Evolutionary conservation across 2,797 vertebrate species (phyloP), one percentile per base, ranked within the genome.

Genomic region (Tamandua tetradactyla): DNA sequence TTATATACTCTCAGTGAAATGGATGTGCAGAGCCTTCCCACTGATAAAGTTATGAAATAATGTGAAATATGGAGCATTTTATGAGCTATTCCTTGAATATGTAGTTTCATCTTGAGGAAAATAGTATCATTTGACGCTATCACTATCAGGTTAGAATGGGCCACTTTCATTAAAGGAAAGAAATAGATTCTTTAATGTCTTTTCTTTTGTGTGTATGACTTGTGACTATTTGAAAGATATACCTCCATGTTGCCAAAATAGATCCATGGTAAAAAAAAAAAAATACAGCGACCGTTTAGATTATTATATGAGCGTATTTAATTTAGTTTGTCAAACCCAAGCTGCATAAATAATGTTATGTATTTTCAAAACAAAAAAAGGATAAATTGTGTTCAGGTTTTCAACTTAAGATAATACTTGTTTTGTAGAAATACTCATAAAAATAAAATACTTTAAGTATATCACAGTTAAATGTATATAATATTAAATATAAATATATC

Each of bases 171-270:
- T 91, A 93, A 90, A 88, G 89, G 74, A 96, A 92, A 91, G 96
- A 95, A 95, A 94, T 92, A 95, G 93, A 96, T 96, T 96, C 66
- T 95, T 89, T 96, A 86, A 87, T 94, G 84, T 97, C 94, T 98
- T 97, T 96, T 97, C 68, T 94, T 93, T 97, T 95, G 96, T 32
- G 32, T 7, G 71, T 98, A 98, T 96, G 92, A 97, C 88, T 97
- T 94, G 94, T 96, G 97, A 97, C 89, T 94, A 88, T 97, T 97
- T 97, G 88, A 98, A 98, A 98, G 95, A 98, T 98, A 98, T 98
- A 98, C 98, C 98, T 98, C 98, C 85, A 92, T 97, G 91, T 98
- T 97, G 97, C 98, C 98, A 98, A 98, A 98, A 97, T 97, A 98
- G 95, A 97, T 97, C 96, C 92, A 84, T 97, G 94, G 90, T 96